Base-by-base conservation (phyloP, 2,797 vertebrate genomes). In the Phyllotis vaccarum region DNA sequence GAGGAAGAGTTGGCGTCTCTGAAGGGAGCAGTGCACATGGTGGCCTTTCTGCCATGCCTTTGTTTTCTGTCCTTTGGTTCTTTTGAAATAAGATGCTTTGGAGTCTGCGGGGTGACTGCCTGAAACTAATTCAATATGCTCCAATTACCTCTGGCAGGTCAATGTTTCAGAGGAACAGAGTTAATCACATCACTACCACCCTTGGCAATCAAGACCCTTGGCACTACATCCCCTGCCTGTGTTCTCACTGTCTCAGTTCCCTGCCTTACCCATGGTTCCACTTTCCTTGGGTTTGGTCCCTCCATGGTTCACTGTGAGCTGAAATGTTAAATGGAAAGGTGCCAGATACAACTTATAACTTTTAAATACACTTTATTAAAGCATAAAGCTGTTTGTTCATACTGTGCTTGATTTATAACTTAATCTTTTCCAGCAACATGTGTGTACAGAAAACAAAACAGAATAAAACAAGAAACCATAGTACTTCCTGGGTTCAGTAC, bases 1-100 rank as follows among this genome's bases (percentile, higher is more conserved):
- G 54, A 70, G 64, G n/a, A 79, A 58, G 46, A 56, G 22, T 6
- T 60, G 46, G 43, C 2, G 1, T 62, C 27, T 60, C 31, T 80
- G 34, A 2, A 46, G 58, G 54, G 86, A 87, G 19, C 14, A 40
- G 6, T 10, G 7, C 31, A 75, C 70, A 81, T 43, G 29, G 58
- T 58, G 19, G 40, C 31, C 37, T 68, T 92, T 92, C 82, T n/a
- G 1, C 93, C 37, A 78, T 60, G 22, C 49, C 37, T 81, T 75
- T 43, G 78, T 72, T 78, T 49, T 12, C 21, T 88, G 52, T 88
- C n/a, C 52, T 90, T 21, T 83, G 68, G 60, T 95, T 14, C 85
- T 91, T 86, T 60, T 96, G 83, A 85, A 91, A 95, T 68, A 66
- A 91, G 60, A 82, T 93, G 37, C 37, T 90, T 56, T 64, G n/a